These are phyloP conservation scores for Zaprionus kolodkinae DNA, from an alignment of 1,140 invertebrate species.

Conservation along the genomic window DNA sequence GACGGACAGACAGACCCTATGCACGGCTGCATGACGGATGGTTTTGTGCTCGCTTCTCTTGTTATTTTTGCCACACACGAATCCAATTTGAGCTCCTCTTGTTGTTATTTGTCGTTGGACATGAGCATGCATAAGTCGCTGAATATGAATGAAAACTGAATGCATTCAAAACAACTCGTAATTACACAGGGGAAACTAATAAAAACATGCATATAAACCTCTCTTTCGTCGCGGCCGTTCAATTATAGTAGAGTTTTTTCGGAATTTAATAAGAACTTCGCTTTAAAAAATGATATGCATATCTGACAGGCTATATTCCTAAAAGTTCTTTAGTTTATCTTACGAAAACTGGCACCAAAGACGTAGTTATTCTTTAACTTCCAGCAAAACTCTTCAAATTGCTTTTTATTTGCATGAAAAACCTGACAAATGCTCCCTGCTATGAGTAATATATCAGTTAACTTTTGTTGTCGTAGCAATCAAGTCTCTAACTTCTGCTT, in stretches of 20 bases:
- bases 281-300: not conserved
- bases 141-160: slow-evolving; percentile 50
- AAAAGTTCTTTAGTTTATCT: too few relatives aligned
- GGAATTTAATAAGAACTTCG: not conserved
- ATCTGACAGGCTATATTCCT: not conserved
- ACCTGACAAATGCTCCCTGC: not conserved
- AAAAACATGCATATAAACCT: not conserved
- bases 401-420: not conserved
- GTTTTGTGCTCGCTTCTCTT: slow-evolving; percentile 58
- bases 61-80: slow-evolving; percentile 70
- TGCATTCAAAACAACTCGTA: slow-evolving; percentile 10
- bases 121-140: slow-evolving; percentile 72
- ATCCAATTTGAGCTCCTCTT: slow-evolving; percentile 29
- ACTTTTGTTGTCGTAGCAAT: not conserved
- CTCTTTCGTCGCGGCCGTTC: too few relatives aligned
- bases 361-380: too few relatives aligned
- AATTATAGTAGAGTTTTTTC: not conserved
- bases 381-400: too few relatives aligned
- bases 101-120: slow-evolving; percentile 60
- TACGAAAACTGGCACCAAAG: too few relatives aligned
- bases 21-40: slow-evolving; percentile 63
- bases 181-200: not conserved
- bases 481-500: not conserved
- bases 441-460: not conserved
- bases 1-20: not conserved